These are phyloP conservation scores for Araneus ventricosus DNA, from an alignment of 1,140 invertebrate genomes.

Conservation along the genomic window DNA sequence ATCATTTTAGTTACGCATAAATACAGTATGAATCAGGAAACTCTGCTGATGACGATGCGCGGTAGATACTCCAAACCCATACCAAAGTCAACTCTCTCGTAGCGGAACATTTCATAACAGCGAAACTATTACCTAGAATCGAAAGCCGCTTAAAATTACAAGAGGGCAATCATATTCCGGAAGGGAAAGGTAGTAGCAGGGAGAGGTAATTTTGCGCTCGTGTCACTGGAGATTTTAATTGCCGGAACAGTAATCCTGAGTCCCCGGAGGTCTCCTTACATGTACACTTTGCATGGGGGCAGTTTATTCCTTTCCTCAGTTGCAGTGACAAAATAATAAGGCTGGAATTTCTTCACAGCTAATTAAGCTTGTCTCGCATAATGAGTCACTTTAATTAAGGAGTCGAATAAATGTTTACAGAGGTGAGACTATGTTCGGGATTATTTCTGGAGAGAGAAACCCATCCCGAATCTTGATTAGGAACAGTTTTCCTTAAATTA, in stretches of 20 bases:
- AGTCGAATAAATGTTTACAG: conserved; percentile 38
- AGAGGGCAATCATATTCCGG: conserved; percentile 2
- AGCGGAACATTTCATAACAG: neutral
- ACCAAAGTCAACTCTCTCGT: neutral
- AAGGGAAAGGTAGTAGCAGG: neutral
- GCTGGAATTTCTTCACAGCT: conserved; percentile 37
- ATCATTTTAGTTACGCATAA: no score
- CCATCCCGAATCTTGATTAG: conserved; percentile 23
- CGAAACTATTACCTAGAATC: neutral
- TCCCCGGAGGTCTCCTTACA: neutral
- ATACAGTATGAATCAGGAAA: no score
- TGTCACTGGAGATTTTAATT: conserved; percentile 24
- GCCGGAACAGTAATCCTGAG: conserved; percentile 6
- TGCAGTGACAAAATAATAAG: conserved; percentile 29
- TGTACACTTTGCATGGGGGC: neutral
- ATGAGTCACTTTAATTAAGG: conserved; percentile 46
- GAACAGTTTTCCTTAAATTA: neutral
- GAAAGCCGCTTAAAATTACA: conserved; percentile 32
- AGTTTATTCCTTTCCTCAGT: neutral
- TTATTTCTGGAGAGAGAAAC: conserved; percentile 6
- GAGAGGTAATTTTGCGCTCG: neutral
- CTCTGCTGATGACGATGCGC: no score
- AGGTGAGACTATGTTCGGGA: neutral
- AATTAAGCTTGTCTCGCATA: conserved; percentile 19
- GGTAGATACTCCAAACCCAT: neutral